phyloP scores from a whole-genome alignment of 2,888 invertebrate genomes.

The Resseliella maxima region DNA sequence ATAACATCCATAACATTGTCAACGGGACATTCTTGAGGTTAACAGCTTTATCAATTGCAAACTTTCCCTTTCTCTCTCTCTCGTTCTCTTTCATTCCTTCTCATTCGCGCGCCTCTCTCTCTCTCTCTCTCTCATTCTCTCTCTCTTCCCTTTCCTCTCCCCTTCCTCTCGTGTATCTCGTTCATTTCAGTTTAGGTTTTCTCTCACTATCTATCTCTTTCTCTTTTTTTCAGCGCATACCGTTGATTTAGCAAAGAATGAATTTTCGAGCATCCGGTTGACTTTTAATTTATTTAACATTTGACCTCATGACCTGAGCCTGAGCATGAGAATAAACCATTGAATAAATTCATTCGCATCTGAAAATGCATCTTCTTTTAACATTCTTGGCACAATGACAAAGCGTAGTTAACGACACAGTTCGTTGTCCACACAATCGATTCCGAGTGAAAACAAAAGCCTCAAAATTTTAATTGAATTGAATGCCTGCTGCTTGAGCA shows the following conservation, averaged over 20 bases:
- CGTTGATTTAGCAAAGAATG: neutral
- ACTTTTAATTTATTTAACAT: slow-evolving; percentile 38
- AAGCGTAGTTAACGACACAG: neutral
- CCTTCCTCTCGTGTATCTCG: neutral
- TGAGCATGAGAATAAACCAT: neutral
- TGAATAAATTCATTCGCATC: slow-evolving; percentile 25
- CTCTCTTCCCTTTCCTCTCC: neutral
- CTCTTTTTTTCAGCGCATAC: too few relatives aligned
- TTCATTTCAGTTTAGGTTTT: neutral
- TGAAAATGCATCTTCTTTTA: neutral
- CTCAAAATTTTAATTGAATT: slow-evolving; percentile 51
- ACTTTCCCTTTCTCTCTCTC: neutral
- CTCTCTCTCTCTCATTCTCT: neutral
- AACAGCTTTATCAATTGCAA: neutral
- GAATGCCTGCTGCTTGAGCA: slow-evolving; percentile 1
- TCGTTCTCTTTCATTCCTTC: neutral
- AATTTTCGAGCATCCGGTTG: slow-evolving; percentile 18
- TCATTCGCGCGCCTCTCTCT: too few relatives aligned
- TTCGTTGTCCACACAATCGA: neutral
- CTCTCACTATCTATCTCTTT: neutral
- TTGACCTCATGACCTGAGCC: slow-evolving; percentile 28
- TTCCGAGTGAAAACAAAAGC: neutral
- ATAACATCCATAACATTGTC: neutral
- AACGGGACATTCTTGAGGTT: neutral
- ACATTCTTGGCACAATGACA: slow-evolving; percentile 43